Evolutionary conservation across 2,113 vertebrate genomes (phyloP).

Genomic region (Actenoides hombroni): DNA sequence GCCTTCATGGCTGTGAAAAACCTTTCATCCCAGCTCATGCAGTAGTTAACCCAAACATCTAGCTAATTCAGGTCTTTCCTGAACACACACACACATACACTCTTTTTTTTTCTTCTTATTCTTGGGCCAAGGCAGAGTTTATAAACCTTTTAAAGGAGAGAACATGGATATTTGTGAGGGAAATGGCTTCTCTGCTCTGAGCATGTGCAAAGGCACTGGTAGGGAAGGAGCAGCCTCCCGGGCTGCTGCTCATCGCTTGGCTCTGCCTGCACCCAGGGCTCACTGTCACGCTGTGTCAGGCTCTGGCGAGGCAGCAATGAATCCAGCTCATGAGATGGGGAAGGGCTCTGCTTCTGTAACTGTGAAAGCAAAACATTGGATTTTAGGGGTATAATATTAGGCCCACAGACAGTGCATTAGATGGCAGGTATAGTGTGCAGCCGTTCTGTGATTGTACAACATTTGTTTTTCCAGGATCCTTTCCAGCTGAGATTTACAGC

Average conservation of each 20-base stretch:
- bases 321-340: not conserved
- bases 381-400: not conserved
- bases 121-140: not conserved
- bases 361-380: not conserved
- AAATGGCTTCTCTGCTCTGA: not conserved
- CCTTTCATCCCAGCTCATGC: not conserved
- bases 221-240: not conserved
- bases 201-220: rapidly evolving
- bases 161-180: not conserved
- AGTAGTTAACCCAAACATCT: not conserved
- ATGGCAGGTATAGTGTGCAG: not conserved
- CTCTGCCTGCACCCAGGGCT: not conserved
- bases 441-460: not conserved
- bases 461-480: not conserved
- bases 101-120: not conserved
- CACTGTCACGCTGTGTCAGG: rapidly evolving
- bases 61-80: not conserved
- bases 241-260: rapidly evolving
- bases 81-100: rapidly evolving
- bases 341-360: not conserved
- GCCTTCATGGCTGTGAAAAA: not conserved
- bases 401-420: not conserved
- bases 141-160: not conserved
- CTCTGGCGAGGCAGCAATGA: not conserved
- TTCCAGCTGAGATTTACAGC: not conserved